A percentile compares a stretch with the other conserved stretches of the same genome.
Conservation (phyloP, 2,113 vertebrate genomes). For the Bombycilla garrulus region DNA sequence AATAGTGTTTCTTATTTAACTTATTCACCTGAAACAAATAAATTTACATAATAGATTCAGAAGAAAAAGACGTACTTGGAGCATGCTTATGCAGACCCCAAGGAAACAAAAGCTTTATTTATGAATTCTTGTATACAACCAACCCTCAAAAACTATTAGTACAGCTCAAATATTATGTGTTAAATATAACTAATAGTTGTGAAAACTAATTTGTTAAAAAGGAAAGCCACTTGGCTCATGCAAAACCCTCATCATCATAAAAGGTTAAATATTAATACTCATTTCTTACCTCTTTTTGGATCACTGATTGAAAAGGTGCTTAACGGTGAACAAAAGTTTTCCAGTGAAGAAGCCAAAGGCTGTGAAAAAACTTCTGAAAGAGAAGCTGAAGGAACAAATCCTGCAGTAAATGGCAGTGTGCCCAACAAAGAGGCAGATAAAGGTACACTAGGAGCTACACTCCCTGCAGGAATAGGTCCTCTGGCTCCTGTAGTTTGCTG, state of each 20-base stretch:
- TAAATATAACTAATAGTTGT: neutral
- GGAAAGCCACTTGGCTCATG: neutral
- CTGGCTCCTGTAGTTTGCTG: constrained; percentile 66
- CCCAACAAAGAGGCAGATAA: constrained; percentile 80
- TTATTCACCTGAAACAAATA: neutral
- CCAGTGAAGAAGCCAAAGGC: constrained; percentile 80
- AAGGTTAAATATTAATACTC: neutral
- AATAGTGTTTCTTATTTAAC: neutral
- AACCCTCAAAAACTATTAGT: neutral
- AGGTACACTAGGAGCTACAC: constrained; percentile 72
- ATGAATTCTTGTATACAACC: neutral
- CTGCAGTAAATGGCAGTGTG: constrained; percentile 69
- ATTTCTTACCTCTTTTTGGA: constrained; percentile 82
- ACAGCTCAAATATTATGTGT: neutral
- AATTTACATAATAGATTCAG: neutral
- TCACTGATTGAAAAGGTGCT: constrained; percentile 84
- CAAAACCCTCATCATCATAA: neutral
- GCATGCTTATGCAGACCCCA: neutral
- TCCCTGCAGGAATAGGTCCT: constrained; percentile 77
- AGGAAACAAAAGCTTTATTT: neutral
- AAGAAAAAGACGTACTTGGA: neutral
- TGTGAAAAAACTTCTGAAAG: constrained; percentile 75
- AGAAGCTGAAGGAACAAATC: constrained; percentile 70
- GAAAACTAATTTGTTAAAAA: neutral
- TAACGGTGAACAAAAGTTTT: constrained; percentile 83